These are phyloP conservation scores for Grapholita molesta DNA, from an alignment of 1,140 invertebrate species.

Conservation along the genomic window DNA sequence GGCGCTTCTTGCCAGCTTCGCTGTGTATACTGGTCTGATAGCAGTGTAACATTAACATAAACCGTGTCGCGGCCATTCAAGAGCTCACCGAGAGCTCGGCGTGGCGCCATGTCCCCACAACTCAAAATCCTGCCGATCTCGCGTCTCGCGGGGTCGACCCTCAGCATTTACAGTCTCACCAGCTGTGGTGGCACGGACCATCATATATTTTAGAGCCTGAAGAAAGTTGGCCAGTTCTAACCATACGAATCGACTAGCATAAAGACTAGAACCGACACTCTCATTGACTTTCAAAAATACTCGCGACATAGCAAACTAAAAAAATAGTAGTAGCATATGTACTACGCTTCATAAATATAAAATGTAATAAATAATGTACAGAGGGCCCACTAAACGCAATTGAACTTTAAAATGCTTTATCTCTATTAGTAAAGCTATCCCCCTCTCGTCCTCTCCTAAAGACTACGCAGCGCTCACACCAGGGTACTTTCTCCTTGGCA, in stretches of 20 bases:
- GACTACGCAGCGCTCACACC: too few species aligned
- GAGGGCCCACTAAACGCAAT: too few species aligned
- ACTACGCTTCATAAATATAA: conserved; percentile 1
- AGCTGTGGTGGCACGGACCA: conserved; percentile 17
- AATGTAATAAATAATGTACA: neutral
- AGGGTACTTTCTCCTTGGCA: too few species aligned
- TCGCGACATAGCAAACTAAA: neutral
- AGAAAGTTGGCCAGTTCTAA: neutral
- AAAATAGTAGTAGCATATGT: neutral
- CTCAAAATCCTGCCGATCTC: conserved; percentile 48
- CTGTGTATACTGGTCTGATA: neutral
- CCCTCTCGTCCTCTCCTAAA: too few species aligned
- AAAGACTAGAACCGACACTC: neutral
- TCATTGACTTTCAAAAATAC: conserved; percentile 5
- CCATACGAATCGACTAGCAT: neutral
- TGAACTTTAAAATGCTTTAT: too few species aligned
- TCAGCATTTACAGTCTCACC: neutral
- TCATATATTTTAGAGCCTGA: neutral
- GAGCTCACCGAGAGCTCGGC: conserved; percentile 18
- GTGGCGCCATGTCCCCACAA: conserved; percentile 42
- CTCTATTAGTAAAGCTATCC: too few species aligned
- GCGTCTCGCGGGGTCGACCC: conserved; percentile 34
- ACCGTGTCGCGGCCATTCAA: conserved; percentile 54
- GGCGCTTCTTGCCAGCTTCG: neutral
- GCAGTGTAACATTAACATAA: conserved; percentile 23